A percentile compares a stretch with the other conserved stretches of the same genome.
Conservation (phyloP, 2,888 invertebrate genomes). For the Drosophila prostipennis region DNA sequence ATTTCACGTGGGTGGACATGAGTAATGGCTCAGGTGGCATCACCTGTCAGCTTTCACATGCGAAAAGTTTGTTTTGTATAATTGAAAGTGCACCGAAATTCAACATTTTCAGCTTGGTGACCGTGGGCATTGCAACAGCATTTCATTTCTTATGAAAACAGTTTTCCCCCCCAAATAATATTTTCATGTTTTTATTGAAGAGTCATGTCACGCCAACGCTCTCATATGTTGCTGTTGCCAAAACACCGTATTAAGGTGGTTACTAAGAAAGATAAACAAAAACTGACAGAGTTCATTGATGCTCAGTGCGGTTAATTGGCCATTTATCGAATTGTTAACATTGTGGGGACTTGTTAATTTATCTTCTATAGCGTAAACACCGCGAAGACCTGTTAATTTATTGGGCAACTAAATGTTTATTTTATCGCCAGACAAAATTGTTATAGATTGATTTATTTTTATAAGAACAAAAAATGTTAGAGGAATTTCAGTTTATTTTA, state of each 20-base stretch:
- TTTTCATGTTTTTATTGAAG: constrained; percentile 37
- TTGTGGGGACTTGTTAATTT: constrained; percentile 40
- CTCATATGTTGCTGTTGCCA: background rate
- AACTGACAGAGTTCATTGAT: background rate
- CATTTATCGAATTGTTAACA: constrained; percentile 36
- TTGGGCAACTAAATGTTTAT: constrained; percentile 19
- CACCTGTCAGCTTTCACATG: constrained; percentile 49
- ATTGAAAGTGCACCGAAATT: constrained; percentile 41
- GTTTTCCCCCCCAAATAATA: constrained; percentile 4
- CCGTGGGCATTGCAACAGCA: constrained; percentile 1
- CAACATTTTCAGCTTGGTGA: background rate
- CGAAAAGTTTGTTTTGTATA: constrained; percentile 51
- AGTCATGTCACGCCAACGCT: constrained; percentile 10
- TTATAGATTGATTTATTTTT: background rate
- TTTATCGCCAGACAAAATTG: constrained; percentile 10
- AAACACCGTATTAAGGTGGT: background rate
- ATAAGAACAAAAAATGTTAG: background rate
- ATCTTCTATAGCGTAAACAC: constrained; percentile 25
- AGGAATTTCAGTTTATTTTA: too few relatives aligned
- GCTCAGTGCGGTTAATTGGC: constrained; percentile 22
- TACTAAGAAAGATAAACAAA: background rate
- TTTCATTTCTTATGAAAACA: constrained; percentile 9
- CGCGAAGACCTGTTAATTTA: constrained; percentile 36
- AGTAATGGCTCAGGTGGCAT: constrained; percentile 27
- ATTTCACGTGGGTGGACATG: constrained; percentile 11